A percentile compares a stretch with the other conserved stretches of the same genome.
Conservation (phyloP, 2,888 invertebrate species). For the Dryomyza anilis region DNA sequence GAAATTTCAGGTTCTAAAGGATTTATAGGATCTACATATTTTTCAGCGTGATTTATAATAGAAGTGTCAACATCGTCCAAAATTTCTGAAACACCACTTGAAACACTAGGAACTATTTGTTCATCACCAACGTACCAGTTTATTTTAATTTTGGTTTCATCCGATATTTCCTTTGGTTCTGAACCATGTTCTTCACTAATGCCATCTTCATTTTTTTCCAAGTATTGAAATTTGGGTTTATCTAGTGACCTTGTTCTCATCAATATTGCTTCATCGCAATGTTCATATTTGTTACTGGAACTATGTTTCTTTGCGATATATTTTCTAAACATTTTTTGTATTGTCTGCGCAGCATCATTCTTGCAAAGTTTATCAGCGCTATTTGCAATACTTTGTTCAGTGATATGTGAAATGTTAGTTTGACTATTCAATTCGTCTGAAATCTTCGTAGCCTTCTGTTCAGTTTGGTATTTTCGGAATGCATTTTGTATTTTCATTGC, state of each 20-base stretch:
- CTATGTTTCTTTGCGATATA: too few relatives aligned
- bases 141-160: constrained; percentile 13
- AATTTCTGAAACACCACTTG: too few relatives aligned
- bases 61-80: too few relatives aligned
- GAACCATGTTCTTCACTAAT: background rate
- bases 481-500: background rate
- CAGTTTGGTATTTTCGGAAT: background rate
- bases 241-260: too few relatives aligned
- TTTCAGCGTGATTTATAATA: too few relatives aligned
- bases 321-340: background rate
- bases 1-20: constrained; percentile 13
- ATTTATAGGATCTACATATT: constrained; percentile 3
- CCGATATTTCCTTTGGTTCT: background rate
- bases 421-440: too few relatives aligned
- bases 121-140: constrained; percentile 42
- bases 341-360: background rate
- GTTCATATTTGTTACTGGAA: too few relatives aligned
- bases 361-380: background rate
- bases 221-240: too few relatives aligned
- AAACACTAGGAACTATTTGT: background rate
- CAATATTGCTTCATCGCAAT: too few relatives aligned
- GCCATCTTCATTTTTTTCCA: background rate
- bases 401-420: too few relatives aligned
- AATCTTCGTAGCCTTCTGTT: too few relatives aligned
- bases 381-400: too few relatives aligned